Evolutionary conservation across 92 coral and sea anemone genomes (phyloP), one percentile per base, ranked within the genome.

Genomic region (Heliopora coerulea): DNA sequence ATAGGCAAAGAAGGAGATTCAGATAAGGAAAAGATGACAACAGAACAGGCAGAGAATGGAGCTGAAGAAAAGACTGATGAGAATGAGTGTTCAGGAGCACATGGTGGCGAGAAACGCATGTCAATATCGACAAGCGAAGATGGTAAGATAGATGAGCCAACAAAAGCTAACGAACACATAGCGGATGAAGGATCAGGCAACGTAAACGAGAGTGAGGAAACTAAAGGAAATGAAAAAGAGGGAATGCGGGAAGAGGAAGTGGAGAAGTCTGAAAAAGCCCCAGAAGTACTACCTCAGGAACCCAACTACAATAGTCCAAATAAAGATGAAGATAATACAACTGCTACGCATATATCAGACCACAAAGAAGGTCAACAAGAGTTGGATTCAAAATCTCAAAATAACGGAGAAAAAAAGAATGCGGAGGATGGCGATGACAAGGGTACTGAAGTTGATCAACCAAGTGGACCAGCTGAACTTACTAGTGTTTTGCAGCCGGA

Each of bases 391-490:
- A 23, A 11, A 9, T 11, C 14, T 11, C 23, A 64, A 15, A 24
- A 25, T 5, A 64, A 32, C 6, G 27, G 50, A 6, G 52, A 64
- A 24, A n/a, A n/a, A n/a, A 24, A 44, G n/a, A 32, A 39, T 32
- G 50, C 29, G 29, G 27, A 23, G 23, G 35, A 8, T 39, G 41
- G 27, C 9, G 68, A 9, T 28, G 13, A 62, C 27, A 31, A 62
- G 23, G 9, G 1, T 17, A 24, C 12, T 64, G 72, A 33, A 56
- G 58, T 73, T 21, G 46, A 63, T 57, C 18, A 7, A 2, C 21
- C 83, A 70, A 11, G 28, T 80, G 72, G 72, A 46, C 2, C 14
- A n/a, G 14, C 15, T n/a, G 52, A 46, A 15, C 14, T 2, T 23
- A 57, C 23, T 25, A 18, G 66, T 65, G 20, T 73, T 65, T 33